Base-by-base conservation (phyloP, 2,113 vertebrate species). In the Tachycineta bicolor region DNA sequence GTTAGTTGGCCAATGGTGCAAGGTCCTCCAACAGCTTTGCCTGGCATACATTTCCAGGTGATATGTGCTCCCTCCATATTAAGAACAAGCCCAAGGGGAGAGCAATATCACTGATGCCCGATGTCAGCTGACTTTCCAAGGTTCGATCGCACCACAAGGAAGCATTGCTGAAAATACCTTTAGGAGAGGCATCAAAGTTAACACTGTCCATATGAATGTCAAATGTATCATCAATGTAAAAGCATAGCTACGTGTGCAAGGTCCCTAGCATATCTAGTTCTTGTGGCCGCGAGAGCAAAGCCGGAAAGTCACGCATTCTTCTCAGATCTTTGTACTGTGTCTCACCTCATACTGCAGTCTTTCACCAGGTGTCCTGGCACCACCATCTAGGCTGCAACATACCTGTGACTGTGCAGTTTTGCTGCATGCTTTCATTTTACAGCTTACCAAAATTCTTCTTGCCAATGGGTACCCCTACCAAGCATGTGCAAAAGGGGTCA, bases 201-300 rank as follows among this genome's bases (percentile, higher is more conserved):
- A 55, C 33, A 37, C 33, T 46, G 12, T 44, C 44, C 20, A 44
- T 34, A 24, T 10, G 11, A 53, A 34, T 0, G 1, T 34, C 39
- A 44, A 44, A 65, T n/a, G 18, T 18, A 43, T 43, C 14, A 43
- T 11, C 47, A 34, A 5, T 19, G 39, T 24, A 65, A 79, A 44
- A 34, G 39, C 24, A 22, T 9, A 34, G 31, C 1, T 3, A 64
- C 24, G 39, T 3, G 1, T 0, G 1, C 11, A 9, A 64, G 44
- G 39, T 23, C 24, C 31, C 31, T 19, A 23, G 25, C 2, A 0
- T 44, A 34, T 24, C 39, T 29, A 44, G 9, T 19, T 44, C 49
- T n/a, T 43, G 18, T 28, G 31, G 19, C 31, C 44, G 15, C 0
- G 0, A 65, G 49, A 52, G 7, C 31, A 34, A 65, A 44, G 24